Percentiles rank a stretch among this genome's conserved stretches.
Conservation (phyloP, 2,797 vertebrate species). For the Echiichthys vipera region DNA sequence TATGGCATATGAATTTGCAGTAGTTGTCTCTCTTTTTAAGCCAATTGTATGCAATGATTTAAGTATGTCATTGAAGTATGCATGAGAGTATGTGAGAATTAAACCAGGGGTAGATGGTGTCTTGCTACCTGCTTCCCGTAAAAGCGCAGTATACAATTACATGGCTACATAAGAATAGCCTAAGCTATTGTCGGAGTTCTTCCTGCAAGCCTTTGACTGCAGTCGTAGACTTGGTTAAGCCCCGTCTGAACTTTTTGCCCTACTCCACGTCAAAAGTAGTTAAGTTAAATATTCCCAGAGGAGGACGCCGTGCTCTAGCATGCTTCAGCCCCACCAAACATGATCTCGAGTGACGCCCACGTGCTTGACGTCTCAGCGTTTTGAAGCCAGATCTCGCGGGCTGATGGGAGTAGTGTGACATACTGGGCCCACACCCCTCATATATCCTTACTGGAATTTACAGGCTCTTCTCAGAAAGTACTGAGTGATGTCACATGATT, state of each 20-base stretch:
- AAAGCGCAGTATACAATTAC: background rate
- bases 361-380: constrained; percentile 65
- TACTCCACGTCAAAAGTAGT: constrained; percentile 60
- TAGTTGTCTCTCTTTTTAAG: background rate
- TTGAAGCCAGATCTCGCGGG: constrained; percentile 63
- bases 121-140: background rate
- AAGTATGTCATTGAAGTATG: background rate
- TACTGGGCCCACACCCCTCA: constrained; percentile 71
- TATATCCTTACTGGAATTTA: constrained; percentile 81
- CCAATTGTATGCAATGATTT: background rate
- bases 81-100: background rate
- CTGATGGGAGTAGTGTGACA: constrained; percentile 79
- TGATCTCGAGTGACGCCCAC: constrained; percentile 69
- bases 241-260: constrained; percentile 66
- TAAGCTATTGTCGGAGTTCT: constrained; percentile 11
- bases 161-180: background rate
- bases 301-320: constrained; percentile 59
- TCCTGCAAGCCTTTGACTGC: constrained; percentile 38
- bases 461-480: constrained; percentile 77
- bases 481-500: constrained; percentile 80
- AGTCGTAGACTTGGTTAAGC: constrained; percentile 46
- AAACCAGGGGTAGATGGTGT: background rate
- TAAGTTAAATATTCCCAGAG: constrained; percentile 70
- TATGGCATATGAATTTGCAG: background rate
- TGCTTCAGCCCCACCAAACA: constrained; percentile 61